Base-by-base conservation (phyloP, 2,797 vertebrate species). In the Platalea minor region DNA sequence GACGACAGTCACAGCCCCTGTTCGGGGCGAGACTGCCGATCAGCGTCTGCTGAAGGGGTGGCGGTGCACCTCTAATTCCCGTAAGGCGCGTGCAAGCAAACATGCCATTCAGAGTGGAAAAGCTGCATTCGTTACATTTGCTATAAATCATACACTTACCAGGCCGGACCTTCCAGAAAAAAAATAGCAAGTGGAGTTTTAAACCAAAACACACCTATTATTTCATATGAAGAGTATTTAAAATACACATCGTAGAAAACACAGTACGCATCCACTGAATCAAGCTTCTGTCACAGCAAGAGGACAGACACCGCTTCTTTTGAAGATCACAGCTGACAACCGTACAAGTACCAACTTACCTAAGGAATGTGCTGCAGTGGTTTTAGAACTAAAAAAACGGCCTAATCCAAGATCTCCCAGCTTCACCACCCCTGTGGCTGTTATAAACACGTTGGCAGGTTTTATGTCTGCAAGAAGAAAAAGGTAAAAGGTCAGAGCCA, bases 391-490 rank as follows among this genome's bases (percentile, higher is more conserved):
- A 51, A 99, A 99, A 94, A 99, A 99, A 1, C 98, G 98, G 26
- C 98, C 98, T 84, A 99, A 97, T 75, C 98, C 98, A 0, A 99
- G 98, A 96, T 99, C 98, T 33, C 98, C 98, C 53, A 99, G 98
- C 95, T 99, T 99, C 96, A 99, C 98, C 46, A 98, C 97, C 77
- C 98, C 98, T 0, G 98, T 98, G 81, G 99, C 98, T 31, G 98
- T 99, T 96, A 99, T 98, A 96, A 99, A 99, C 96, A 99, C 98
- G 9, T 99, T 99, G 91, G 98, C 98, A 31, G 98, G 98, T 95
- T 99, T 99, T 97, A 99, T 99, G 97, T 99, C 99, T 99, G 98
- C 45, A 76, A 96, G 75, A 86, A 88, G 96, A 84, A 86, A 95
- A 87, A 91, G 59, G 81, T 54, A 86, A 51, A 80, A 89, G 76